A percentile compares a stretch with the other conserved stretches of the same genome.
Conservation (phyloP, 2,113 vertebrate species). For the Psittacus erithacus region DNA sequence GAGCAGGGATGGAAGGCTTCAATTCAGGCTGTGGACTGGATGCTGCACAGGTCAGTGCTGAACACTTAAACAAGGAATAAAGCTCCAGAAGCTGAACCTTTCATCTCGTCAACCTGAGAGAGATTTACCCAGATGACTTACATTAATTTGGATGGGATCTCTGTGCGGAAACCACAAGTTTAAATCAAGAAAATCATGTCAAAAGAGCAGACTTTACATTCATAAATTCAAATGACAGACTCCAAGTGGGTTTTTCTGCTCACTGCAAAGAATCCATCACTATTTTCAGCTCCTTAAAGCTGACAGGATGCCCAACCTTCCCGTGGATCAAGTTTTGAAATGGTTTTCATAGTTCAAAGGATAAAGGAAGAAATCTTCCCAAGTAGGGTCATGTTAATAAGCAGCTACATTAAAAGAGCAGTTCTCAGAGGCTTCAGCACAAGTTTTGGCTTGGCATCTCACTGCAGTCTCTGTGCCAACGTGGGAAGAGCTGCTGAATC, state of each 20-base stretch:
- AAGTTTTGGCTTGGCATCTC: conserved; percentile 39
- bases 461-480: conserved; percentile 19
- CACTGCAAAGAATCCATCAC: neutral
- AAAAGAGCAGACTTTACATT: conserved; percentile 8
- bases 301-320: neutral
- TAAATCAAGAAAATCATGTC: conserved; percentile 50
- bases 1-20: neutral
- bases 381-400: conserved; percentile 19
- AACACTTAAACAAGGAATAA: neutral
- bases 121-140: conserved; percentile 40
- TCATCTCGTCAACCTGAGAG: conserved; percentile 22
- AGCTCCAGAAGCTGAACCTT: neutral
- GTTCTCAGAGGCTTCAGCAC: conserved; percentile 31
- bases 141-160: conserved; percentile 41
- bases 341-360: conserved; percentile 13
- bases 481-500: neutral
- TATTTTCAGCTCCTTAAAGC: conserved; percentile 30
- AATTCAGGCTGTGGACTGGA: neutral
- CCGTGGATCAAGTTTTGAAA: conserved; percentile 18
- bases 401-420: conserved; percentile 31
- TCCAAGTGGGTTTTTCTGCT: conserved; percentile 28
- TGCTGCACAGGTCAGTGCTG: neutral
- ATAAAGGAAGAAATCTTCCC: conserved; percentile 26
- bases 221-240: conserved; percentile 42
- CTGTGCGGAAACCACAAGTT: conserved; percentile 9